Base-by-base conservation (phyloP, 1,140 invertebrate genomes). In the Neoseiulus cucumeris region DNA sequence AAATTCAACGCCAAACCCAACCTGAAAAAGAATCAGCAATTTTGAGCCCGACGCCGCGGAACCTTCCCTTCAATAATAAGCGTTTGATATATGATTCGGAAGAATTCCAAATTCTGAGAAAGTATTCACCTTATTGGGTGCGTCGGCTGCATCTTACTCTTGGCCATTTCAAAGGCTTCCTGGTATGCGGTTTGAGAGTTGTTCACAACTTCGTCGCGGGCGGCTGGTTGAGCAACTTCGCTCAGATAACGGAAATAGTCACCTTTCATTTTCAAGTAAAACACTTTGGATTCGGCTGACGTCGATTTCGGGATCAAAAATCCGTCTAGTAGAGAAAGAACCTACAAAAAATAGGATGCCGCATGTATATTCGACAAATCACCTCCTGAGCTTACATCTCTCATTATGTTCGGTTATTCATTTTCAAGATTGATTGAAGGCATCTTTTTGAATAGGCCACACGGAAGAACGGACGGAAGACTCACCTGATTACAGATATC, bases 251-350 rank as follows among this genome's bases (percentile, higher is more conserved):
- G 73, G 81, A 92, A 94, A 82, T 97, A 97, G 82, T 97, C 92
- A 76, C 92, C 92, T 81, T 95, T 93, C 91, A 94, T 95, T 83
- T 94, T 95, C 78, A 93, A 82, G 82, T 94, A 94, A 80, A 94
- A 94, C 76, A 95, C 91, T 85, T 92, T 92, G 77, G 89, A 92
- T 82, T 96, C 92, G 76, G 89, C 85, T 78, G 88, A 90, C 79
- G 86, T 87, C 75, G 90, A 89, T 81, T 91, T 90, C 75, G 89
- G 87, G 77, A 96, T 93, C 76, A 95, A 83, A 80, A 88, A 88
- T 80, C 93, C 92, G 80, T 94, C 89, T 74, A 96, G 81, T 75
- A 96, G 84, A 77, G 51, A 12, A 59, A 59, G 51, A 68, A 84
- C 84, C 87, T 91, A 80, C 45, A 81, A 80, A 64, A 64, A 72